Percentiles rank a stretch among this genome's conserved stretches.
phyloP scores from a whole-genome alignment of 1,140 invertebrate species.

The Macrocentrus cingulum region DNA sequence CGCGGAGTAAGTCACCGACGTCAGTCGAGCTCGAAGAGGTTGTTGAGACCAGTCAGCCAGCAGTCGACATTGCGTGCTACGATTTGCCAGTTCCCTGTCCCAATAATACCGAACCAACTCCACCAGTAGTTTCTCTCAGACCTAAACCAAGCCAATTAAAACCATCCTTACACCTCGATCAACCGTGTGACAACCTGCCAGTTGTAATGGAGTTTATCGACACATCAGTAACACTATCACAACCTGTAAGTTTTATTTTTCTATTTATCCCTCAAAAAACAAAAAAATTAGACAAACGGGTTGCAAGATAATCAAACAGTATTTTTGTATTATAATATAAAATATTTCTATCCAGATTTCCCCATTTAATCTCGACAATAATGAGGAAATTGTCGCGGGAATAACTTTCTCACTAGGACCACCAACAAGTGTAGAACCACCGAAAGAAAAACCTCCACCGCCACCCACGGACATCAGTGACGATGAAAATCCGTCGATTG shows the following conservation, averaged over 20 bases:
- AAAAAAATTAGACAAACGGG: too few species aligned
- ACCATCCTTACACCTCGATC: background rate
- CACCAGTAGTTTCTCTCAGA: background rate
- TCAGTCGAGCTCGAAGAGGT: slow-evolving; percentile 39
- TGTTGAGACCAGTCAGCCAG: slow-evolving; percentile 22
- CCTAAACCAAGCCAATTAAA: slow-evolving; percentile 5
- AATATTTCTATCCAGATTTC: slow-evolving; percentile 41
- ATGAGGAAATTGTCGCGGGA: slow-evolving; percentile 50
- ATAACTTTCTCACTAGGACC: slow-evolving; percentile 57
- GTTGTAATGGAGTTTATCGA: slow-evolving; percentile 37
- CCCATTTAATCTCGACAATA: slow-evolving; percentile 47
- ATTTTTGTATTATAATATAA: too few species aligned
- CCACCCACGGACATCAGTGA: slow-evolving; percentile 68
- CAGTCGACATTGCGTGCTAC: background rate
- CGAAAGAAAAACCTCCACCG: slow-evolving; percentile 84
- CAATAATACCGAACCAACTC: slow-evolving; percentile 1
- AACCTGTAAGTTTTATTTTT: slow-evolving; percentile 41
- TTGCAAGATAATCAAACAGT: too few species aligned
- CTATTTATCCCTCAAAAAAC: too few species aligned
- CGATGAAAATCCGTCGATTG: slow-evolving; percentile 53
- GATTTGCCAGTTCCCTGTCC: background rate
- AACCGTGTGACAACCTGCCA: background rate
- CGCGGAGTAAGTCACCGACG: slow-evolving; percentile 29
- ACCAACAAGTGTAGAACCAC: slow-evolving; percentile 70
- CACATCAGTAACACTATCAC: slow-evolving; percentile 43